A percentile compares a stretch with the other conserved stretches of the same genome.
phyloP scores from a whole-genome alignment of 2,888 invertebrate genomes.

The Hypomecis atomaria region DNA sequence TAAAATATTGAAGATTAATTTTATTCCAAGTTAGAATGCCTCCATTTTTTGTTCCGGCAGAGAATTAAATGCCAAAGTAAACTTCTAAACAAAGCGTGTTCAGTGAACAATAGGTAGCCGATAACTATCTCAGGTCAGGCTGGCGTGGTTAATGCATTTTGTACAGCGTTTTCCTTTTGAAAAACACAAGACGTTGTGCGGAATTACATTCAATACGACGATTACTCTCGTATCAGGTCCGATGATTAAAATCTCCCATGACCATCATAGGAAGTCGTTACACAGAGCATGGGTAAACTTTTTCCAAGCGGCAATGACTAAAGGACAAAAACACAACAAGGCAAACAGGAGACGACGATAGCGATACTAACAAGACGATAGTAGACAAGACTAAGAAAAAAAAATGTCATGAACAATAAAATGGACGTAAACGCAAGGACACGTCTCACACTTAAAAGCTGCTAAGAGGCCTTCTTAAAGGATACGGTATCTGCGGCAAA shows the following conservation, averaged over 20 bases:
- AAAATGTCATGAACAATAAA: no score
- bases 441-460: no score
- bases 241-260: constrained; percentile 18
- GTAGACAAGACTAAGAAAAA: no score
- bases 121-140: constrained; percentile 18
- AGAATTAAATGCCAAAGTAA: constrained; percentile 8
- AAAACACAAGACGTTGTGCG: constrained; percentile 6
- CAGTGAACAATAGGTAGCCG: constrained; percentile 24
- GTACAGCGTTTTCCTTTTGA: constrained; percentile 13
- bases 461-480: no score
- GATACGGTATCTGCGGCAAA: no score
- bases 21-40: not conserved
- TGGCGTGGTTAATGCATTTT: constrained; percentile 12
- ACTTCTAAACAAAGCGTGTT: constrained; percentile 25
- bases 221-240: constrained; percentile 9
- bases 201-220: constrained; percentile 17
- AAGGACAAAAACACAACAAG: not conserved
- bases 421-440: no score
- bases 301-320: not conserved
- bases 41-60: not conserved
- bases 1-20: not conserved
- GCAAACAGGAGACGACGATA: no score
- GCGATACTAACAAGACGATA: no score
- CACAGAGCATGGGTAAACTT: constrained; percentile 1
- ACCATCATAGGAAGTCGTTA: constrained; percentile 5